A percentile compares a stretch with the other conserved stretches of the same genome.
phyloP scores from a whole-genome alignment of 2,797 vertebrate species.

The Anguilla anguilla region DNA sequence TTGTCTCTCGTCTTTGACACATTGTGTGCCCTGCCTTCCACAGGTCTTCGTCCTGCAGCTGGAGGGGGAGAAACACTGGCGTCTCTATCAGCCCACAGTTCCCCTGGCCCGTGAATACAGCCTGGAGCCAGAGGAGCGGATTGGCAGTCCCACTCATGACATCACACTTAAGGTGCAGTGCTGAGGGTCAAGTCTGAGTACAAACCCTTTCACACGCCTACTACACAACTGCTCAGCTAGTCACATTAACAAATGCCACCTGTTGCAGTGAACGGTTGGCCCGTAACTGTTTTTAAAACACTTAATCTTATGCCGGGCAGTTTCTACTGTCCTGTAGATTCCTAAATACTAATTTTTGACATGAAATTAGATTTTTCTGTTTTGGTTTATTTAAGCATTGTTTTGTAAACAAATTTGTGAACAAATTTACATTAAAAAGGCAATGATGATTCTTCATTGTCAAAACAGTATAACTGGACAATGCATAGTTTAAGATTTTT shows the following conservation, averaged over 20 bases:
- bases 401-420: background rate
- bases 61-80: slow-evolving; percentile 89
- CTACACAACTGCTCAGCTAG: background rate
- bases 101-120: slow-evolving; percentile 83
- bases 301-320: background rate
- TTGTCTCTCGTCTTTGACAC: background rate
- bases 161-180: slow-evolving; percentile 80
- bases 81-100: slow-evolving; percentile 81
- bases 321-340: background rate
- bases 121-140: slow-evolving; percentile 74
- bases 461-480: background rate
- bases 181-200: background rate
- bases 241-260: background rate
- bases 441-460: background rate
- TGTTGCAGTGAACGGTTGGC: too few relatives aligned
- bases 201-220: background rate
- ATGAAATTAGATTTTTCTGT: background rate
- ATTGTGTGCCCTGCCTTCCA: background rate
- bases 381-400: background rate
- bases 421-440: background rate
- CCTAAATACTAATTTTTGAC: background rate
- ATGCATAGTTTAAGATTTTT: background rate
- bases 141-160: slow-evolving; percentile 82
- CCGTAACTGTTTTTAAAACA: background rate
- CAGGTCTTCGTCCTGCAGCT: slow-evolving; percentile 91